Evolutionary conservation across 2,797 vertebrate species (phyloP), one percentile per base, ranked within the genome.

Genomic region (Yasuhikotakia modesta): DNA sequence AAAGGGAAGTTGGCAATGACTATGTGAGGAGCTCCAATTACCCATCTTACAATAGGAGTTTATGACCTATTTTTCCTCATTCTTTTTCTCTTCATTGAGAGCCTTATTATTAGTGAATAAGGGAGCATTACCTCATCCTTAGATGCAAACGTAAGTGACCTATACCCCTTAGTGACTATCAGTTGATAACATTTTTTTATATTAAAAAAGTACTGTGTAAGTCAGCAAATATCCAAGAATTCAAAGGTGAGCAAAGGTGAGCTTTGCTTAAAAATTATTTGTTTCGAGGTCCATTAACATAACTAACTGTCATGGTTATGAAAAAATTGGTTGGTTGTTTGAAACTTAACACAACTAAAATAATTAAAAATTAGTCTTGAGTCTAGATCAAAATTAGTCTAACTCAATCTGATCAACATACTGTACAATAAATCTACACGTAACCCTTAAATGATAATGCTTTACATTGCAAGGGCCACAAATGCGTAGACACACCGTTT

Each of bases 101-200:
- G 73, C 67, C 61, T 84, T 79, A 77, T 72, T 77, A 50, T 78
- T 53, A 82, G 86, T 86, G 85, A 88, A 87, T 24, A 35, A 88
- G 89, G 83, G 84, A 84, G 87, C 85, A 88, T 92, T 91, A 91
- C 89, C 86, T 90, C 89, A 90, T 76, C 78, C 65, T 55, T n/a
- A n/a, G 76, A 87, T 87, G 70, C 76, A 79, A 63, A 65, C 82
- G 88, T 86, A 82, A 85, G 85, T 82, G 80, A 88, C 79, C 82
- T 81, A 81, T 21, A 83, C 84, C 82, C 52, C 86, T 71, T 16
- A 79, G 76, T 48, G 57, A 60, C 60, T 55, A 45, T 70, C 64
- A 30, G 32, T 27, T 61, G 14, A 70, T 57, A 22, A n/a, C 32
- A 27, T 24, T 21, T 52, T 19, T 70, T 27, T 27, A 27, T 39